These are phyloP conservation scores for Pseudomyrmex concolor DNA, from an alignment of 1,140 invertebrate species.

Conservation along the genomic window DNA sequence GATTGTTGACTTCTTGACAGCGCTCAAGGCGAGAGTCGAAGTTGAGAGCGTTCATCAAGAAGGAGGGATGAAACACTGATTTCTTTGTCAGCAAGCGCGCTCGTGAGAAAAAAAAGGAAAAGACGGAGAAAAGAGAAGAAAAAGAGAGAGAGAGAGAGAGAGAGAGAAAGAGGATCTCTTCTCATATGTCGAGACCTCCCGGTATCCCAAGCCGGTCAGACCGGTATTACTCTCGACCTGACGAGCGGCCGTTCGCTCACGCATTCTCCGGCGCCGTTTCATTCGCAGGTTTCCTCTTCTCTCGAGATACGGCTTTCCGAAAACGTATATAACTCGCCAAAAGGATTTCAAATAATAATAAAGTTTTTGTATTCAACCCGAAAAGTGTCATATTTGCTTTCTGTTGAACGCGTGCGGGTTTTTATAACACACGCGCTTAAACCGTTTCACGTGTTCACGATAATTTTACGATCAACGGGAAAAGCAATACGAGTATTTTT, in stretches of 20 bases:
- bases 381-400: neutral
- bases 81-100: slow-evolving; percentile 66
- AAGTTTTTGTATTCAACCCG: neutral
- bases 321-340: neutral
- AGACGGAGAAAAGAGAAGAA: slow-evolving; percentile 19
- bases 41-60: slow-evolving; percentile 35
- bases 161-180: slow-evolving; percentile 23
- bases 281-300: slow-evolving; percentile 21
- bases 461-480: neutral
- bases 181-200: slow-evolving; percentile 69
- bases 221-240: slow-evolving; percentile 75
- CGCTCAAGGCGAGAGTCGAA: slow-evolving; percentile 32
- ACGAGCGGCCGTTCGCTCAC: slow-evolving; percentile 52
- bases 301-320: neutral
- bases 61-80: slow-evolving; percentile 44
- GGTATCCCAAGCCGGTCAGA: slow-evolving; percentile 74
- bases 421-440: neutral
- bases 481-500: slow-evolving; percentile 3
- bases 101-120: slow-evolving; percentile 5
- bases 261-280: slow-evolving; percentile 23
- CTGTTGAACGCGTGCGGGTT: neutral
- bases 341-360: neutral
- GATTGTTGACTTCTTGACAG: slow-evolving; percentile 33
- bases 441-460: neutral
- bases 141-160: slow-evolving; percentile 19